Evolutionary conservation across 2,888 invertebrate genomes (phyloP), one percentile per base, ranked within the genome.

Genomic region (Diabrotica balteata): DNA sequence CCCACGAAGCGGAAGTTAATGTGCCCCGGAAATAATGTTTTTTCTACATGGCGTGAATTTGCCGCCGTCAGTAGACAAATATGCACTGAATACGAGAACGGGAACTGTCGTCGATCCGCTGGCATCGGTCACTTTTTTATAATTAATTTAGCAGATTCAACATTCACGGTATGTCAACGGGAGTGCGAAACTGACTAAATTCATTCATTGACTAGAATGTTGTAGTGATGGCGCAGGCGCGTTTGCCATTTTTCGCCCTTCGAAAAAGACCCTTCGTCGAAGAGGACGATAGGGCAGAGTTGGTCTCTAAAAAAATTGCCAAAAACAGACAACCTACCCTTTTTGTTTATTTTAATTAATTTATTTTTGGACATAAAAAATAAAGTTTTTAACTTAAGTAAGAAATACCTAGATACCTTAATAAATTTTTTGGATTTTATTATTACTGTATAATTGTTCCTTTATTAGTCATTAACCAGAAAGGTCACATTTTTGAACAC

Each of bases 201-300:
- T 70, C 70, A 68, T 70, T 70, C 70, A 70, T 68, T 68, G 70
- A 68, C 70, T 62, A 52, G 61, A 59, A 53, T 51, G 47, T 51
- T 54, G 43, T 54, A 32, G 51, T 57, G 46, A 22, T n/a, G 57
- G 58, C 68, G 68, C 70, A 66, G 59, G 60, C 68, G 67, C 70
- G 42, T 59, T 43, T 63, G 55, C 22, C 22, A 32, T 61, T 61
- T 61, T 55, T 67, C 67, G 67, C 63, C 62, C 67, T 60, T 61
- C 67, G 53, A n/a, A 53, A 54, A 63, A 44, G 58, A 57, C 62
- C 67, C 63, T 62, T 63, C 52, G 67, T 59, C 32, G 54, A 59
- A 59, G 32, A 57, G 57, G 62, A 55, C 10, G 46, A 10, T 49
- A 43, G 59, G 10, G 32, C 46, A 42, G 59, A 10, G 17, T 1